Base-by-base conservation (phyloP, 2,113 vertebrate species). In the Pterophyllum scalare region DNA sequence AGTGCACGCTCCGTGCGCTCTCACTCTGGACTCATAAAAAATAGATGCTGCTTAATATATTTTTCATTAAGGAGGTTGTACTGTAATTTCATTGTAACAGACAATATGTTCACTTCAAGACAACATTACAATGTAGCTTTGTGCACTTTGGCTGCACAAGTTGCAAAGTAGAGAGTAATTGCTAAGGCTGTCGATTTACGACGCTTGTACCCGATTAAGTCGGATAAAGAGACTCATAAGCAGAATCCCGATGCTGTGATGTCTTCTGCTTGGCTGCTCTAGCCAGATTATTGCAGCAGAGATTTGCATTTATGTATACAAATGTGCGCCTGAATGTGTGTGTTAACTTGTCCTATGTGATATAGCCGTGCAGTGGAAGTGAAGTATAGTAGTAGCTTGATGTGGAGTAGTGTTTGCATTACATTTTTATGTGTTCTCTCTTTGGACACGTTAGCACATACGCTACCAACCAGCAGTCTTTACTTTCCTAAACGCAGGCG, bases 1-100 rank as follows among this genome's bases (percentile, higher is more conserved):
- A 59, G 15, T 22, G 13, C 38, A 52, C 33, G 5, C 46, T 28
- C 38, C 59, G 46, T 83, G 74, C 75, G 62, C 88, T 81, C 67
- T 40, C 56, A 31, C 52, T 28, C 74, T 19, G 57, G 22, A 77
- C 85, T 91, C 87, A 88, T 92, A 86, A 88, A 87, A 62, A 90
- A 89, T 81, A 57, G 58, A 87, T 91, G 60, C 35, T 35, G n/a
- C 77, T 62, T 77, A 46, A 89, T 89, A 65, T 84, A 83, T 90
- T 90, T 88, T 89, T 89, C 64, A 92, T 88, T 46, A 70, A 65
- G 75, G 33, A 64, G 67, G n/a, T 75, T 89, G 79, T 75, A 8
- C 64, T 54, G 62, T 87, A 83, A 90, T 88, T 64, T 75, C 72
- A 83, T 88, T 28, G 33, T 75, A 64, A 59, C 59, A 35, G 10